These are phyloP conservation scores for Eurois occulta DNA, from an alignment of 2,888 invertebrate species.

Conservation along the genomic window DNA sequence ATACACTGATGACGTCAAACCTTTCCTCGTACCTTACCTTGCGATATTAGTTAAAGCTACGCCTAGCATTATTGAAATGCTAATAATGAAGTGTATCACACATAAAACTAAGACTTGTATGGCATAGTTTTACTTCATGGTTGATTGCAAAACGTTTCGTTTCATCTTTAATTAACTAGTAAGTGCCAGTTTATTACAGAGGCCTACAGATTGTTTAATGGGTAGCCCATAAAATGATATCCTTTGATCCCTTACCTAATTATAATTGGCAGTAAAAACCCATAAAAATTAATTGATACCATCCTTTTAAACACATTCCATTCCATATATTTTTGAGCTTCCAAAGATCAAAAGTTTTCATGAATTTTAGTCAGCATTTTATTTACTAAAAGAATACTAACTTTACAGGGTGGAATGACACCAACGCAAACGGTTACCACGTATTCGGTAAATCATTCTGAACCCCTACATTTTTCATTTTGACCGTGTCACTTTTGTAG, in stretches of 20 bases:
- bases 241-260: neutral
- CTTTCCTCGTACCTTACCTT: neutral
- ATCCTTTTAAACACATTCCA: neutral
- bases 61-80: neutral
- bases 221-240: conserved; percentile 8
- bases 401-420: no score
- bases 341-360: neutral
- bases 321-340: no score
- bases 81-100: neutral
- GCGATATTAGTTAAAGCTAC: neutral
- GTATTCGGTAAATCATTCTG: no score
- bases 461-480: no score
- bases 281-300: neutral
- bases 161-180: neutral
- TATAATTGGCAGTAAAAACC: neutral
- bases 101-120: neutral
- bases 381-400: neutral
- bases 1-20: neutral
- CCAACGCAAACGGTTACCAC: no score
- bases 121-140: no score
- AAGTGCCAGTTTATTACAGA: neutral
- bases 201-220: conserved; percentile 6
- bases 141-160: conserved; percentile 1
- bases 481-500: no score
- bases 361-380: neutral